Evolutionary conservation across 2,888 invertebrate species (phyloP).

Genomic region (Leptodirus hochenwartii): DNA sequence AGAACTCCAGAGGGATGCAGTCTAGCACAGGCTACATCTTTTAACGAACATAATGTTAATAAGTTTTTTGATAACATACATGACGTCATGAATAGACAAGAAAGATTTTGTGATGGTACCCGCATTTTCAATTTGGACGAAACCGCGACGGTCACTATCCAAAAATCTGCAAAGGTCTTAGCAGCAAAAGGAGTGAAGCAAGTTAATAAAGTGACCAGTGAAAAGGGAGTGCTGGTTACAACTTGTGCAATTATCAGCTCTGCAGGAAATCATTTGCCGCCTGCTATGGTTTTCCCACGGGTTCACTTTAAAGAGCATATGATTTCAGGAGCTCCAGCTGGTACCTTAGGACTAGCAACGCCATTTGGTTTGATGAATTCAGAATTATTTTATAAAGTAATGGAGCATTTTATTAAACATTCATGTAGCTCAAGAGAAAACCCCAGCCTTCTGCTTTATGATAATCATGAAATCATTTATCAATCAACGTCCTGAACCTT

Average conservation of each 20-base stretch:
- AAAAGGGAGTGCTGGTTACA: not conserved
- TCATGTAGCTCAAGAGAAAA: not conserved
- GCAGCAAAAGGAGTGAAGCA: slow-evolving; percentile 1
- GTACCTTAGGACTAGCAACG: not conserved
- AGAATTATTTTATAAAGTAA: not conserved
- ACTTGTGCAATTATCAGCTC: slow-evolving; percentile 1
- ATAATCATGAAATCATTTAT: no score
- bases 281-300: slow-evolving; percentile 1
- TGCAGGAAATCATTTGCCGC: not conserved
- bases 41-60: no score
- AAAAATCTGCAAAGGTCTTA: not conserved
- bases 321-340: not conserved
- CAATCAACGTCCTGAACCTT: not conserved
- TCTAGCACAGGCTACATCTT: no score
- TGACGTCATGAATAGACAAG: no score
- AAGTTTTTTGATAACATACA: no score
- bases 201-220: no score
- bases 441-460: no score
- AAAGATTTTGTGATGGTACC: no score
- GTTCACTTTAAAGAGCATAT: not conserved
- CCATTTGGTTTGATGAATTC: not conserved
- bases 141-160: not conserved
- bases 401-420: not conserved
- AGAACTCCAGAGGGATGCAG: no score
- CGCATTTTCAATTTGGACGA: not conserved